A percentile compares a stretch with the other conserved stretches of the same genome.
Evolutionary conservation across 2,113 vertebrate genomes (phyloP).

Genomic region (Verasper variegatus): DNA sequence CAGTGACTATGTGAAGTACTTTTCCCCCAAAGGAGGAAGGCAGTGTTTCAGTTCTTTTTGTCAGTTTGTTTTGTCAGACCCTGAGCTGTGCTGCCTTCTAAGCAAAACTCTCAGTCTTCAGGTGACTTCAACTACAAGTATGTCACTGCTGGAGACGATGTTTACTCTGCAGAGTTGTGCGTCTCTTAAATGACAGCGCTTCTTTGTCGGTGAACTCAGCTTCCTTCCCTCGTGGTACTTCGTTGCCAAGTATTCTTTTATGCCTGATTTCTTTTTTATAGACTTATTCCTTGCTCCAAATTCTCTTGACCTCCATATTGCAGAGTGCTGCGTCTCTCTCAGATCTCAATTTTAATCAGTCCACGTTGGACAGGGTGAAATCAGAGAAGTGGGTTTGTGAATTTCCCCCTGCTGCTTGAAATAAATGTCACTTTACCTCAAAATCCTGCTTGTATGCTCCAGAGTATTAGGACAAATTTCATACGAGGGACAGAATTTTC

Average conservation of each 20-base stretch:
- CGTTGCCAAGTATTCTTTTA: conserved; percentile 33
- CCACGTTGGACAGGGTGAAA: conserved; percentile 35
- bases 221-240: conserved; percentile 34
- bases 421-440: conserved; percentile 35
- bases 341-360: conserved; percentile 57
- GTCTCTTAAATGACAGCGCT: conserved; percentile 33
- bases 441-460: conserved; percentile 6
- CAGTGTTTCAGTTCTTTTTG: conserved; percentile 19
- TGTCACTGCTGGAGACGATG: conserved; percentile 46
- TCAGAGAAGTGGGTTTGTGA: conserved; percentile 43
- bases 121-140: conserved; percentile 38
- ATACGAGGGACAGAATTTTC: conserved; percentile 9
- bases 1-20: neutral
- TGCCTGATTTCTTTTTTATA: conserved; percentile 7
- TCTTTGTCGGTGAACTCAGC: conserved; percentile 48
- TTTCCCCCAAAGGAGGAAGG: neutral
- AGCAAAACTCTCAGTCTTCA: conserved; percentile 34
- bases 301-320: conserved; percentile 56
- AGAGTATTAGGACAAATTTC: neutral
- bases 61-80: conserved; percentile 30
- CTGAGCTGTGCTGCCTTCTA: conserved; percentile 15
- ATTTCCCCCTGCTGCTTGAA: conserved; percentile 50
- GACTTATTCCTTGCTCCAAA: conserved; percentile 23
- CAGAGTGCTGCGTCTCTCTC: conserved; percentile 32
- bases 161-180: conserved; percentile 43